These are phyloP conservation scores for Agrilus cyanescens DNA, from an alignment of 2,888 invertebrate genomes.

Conservation along the genomic window DNA sequence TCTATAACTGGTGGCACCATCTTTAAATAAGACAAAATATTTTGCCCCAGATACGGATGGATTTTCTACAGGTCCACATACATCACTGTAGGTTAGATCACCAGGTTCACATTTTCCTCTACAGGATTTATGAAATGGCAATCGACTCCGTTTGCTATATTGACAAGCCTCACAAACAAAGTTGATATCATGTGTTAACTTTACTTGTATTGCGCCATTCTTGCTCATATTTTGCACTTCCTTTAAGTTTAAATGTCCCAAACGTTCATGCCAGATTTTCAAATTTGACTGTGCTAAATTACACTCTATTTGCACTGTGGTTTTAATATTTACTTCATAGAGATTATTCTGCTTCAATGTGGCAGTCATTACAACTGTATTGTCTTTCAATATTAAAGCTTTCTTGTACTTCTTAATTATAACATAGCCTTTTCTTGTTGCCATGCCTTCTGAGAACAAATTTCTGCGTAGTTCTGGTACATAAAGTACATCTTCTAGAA, in stretches of 20 bases:
- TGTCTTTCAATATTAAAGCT: conserved; percentile 14
- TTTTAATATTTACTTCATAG: conserved; percentile 16
- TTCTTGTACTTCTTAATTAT: conserved; percentile 17
- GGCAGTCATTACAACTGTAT: conserved; percentile 11
- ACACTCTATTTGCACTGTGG: conserved; percentile 7
- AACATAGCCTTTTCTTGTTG: conserved; percentile 19
- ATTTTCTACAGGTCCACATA: conserved; percentile 11
- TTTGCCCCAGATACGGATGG: conserved; percentile 9
- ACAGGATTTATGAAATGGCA: conserved; percentile 11
- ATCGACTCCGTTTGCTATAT: conserved; percentile 14
- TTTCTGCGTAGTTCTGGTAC: conserved; percentile 25
- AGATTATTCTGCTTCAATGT: conserved; percentile 13
- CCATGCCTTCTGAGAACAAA: conserved; percentile 25
- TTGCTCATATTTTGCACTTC: conserved; percentile 13
- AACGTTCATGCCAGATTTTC: conserved; percentile 19
- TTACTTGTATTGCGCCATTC: conserved; percentile 13
- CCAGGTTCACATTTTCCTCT: conserved; percentile 11
- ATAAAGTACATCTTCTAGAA: conserved; percentile 20
- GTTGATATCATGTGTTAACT: conserved; percentile 10
- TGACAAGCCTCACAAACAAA: conserved; percentile 16
- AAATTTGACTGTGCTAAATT: conserved; percentile 11
- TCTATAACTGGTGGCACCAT: conserved; percentile 10
- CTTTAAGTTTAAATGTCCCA: conserved; percentile 18
- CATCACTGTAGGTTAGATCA: conserved; percentile 11
- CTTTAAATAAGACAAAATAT: conserved; percentile 14